phyloP scores from a whole-genome alignment of 2,888 invertebrate species.

The Stenichneumon culpator region DNA sequence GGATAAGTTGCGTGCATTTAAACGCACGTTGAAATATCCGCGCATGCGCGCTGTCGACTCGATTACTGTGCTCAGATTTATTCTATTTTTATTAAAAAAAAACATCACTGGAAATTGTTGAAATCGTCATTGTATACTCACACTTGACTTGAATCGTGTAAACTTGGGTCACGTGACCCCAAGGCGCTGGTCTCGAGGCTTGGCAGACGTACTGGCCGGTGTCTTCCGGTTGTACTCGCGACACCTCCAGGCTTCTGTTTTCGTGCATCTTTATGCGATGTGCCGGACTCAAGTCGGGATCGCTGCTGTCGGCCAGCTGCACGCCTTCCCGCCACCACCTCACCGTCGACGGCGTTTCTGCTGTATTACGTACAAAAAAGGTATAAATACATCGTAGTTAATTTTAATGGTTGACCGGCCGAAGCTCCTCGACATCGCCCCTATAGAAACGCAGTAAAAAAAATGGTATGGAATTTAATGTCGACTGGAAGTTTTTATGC shows the following conservation, averaged over 20 bases:
- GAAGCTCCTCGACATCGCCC: too few relatives aligned
- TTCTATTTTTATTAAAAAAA: too few relatives aligned
- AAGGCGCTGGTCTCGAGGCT: constrained; percentile 88
- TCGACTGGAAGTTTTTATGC: too few relatives aligned
- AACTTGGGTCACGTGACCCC: constrained; percentile 90
- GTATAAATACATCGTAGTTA: too few relatives aligned
- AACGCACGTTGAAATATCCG: neutral
- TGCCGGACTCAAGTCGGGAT: constrained; percentile 86
- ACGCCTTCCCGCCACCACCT: constrained; percentile 81
- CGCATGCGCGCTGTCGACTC: neutral
- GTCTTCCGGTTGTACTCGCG: constrained; percentile 87
- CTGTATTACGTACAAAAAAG: neutral
- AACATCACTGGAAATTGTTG: neutral
- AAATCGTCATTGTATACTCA: constrained; percentile 84
- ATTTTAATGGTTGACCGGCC: too few relatives aligned
- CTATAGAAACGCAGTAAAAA: too few relatives aligned
- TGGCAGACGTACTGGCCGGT: constrained; percentile 90
- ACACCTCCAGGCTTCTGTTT: constrained; percentile 91
- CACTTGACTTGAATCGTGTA: constrained; percentile 93
- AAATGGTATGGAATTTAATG: too few relatives aligned
- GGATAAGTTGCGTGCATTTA: neutral
- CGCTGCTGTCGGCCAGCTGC: constrained; percentile 88
- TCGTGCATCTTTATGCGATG: constrained; percentile 88
- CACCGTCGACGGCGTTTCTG: constrained; percentile 74
- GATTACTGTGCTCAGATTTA: neutral